phyloP scores from a whole-genome alignment of 2,113 vertebrate genomes.

The Aix galericulata region DNA sequence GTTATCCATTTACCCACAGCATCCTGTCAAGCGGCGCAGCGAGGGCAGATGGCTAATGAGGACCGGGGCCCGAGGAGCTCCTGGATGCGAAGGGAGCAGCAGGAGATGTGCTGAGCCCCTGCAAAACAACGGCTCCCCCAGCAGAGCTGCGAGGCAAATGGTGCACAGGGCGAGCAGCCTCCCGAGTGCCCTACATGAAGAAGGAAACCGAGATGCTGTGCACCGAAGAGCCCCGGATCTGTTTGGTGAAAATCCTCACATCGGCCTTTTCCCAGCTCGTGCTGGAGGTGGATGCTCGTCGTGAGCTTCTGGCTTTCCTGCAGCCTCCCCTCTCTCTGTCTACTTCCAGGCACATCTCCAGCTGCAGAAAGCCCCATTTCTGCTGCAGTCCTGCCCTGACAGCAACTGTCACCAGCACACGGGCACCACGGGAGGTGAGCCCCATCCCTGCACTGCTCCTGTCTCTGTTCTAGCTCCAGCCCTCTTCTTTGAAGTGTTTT shows the following conservation, averaged over 20 bases:
- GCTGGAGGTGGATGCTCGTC: neutral
- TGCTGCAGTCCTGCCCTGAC: neutral
- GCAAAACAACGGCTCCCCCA: neutral
- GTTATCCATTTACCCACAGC: conserved; percentile 48
- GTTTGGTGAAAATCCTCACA: neutral
- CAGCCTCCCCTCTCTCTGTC: neutral
- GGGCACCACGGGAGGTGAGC: rapidly evolving
- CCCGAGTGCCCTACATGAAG: neutral
- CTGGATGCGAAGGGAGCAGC: neutral
- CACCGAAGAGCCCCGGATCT: neutral
- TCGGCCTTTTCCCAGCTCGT: neutral
- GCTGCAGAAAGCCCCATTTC: neutral
- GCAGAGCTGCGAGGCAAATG: neutral
- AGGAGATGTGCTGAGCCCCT: neutral
- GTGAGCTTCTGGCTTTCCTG: neutral
- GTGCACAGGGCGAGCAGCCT: neutral
- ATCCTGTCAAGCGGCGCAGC: neutral
- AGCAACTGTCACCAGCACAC: neutral
- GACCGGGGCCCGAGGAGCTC: neutral
- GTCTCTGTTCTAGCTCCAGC: neutral
- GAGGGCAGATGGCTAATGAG: conserved; percentile 69
- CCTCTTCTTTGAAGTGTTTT: neutral
- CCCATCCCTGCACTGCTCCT: neutral
- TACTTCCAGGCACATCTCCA: neutral
- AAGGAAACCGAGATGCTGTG: neutral